Base-by-base conservation (phyloP, 2,113 vertebrate species). In the Callopanchax toddi region DNA sequence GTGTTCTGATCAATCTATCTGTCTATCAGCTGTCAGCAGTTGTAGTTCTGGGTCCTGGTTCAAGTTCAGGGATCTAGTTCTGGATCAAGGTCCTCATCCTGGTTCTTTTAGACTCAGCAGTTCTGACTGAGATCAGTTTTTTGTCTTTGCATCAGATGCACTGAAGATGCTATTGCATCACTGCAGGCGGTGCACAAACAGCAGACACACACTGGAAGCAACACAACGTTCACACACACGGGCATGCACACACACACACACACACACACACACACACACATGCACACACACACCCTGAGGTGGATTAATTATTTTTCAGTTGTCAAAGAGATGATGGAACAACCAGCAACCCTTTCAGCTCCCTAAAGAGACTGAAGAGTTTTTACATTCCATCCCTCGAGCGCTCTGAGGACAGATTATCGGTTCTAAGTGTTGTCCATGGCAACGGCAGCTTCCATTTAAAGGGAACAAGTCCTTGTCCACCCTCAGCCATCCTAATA, bases 251-350 rank as follows among this genome's bases (percentile, higher is more conserved):
- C 60, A 53, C 26, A 67, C 71, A 61, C 59, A 22, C 29, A 55
- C 18, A 39, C 51, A 51, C 60, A 57, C 26, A 67, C 71, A 60
- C 59, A 25, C 26, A 54, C 18, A 39, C 51, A 55, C 60, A 57
- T 22, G 67, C 51, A 55, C 60, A 57, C 26, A 67, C 71, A 61
- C 59, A 23, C 23, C 48, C 18, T 34, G 69, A 77, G 71, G 58
- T 55, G 69, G 77, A 84, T 84, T 84, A 75, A 88, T 85, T 79
- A 84, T 84, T 78, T 82, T 84, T 80, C 82, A 8, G 84, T 85
- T 86, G 70, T 79, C 82, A 76, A 42, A 79, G 86, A 68, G 84
- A 86, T 70, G 73, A 81, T 81, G 77, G 77, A 81, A 73, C 81
- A 86, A 86, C 25, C 76, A 80, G 77, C 49, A 58, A 80, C 81